Evolutionary conservation across 2,113 vertebrate species (phyloP), one percentile per base, ranked within the genome.

Genomic region (Damaliscus lunatus): DNA sequence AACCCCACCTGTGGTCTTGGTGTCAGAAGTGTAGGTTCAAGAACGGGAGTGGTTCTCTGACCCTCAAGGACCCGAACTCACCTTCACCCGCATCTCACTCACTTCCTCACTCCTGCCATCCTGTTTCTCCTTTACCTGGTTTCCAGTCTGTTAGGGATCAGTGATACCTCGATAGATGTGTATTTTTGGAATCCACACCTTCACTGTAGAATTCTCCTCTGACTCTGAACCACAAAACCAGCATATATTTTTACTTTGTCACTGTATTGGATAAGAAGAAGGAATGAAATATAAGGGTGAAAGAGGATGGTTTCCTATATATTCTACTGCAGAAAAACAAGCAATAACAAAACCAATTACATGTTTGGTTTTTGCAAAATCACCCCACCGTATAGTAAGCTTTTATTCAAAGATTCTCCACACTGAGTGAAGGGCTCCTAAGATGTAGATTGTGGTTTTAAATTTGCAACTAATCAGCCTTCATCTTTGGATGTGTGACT

Each of bases 21-120:
- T 46, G 9, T n/a, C 8, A 5, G 16, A 6, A 15, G 7, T 17
- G 19, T 31, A 25, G 17, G 48, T 86, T 55, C 53, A 77, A 77
- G 82, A 60, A 8, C 1, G 6, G 31, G 40, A 11, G 17, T 2
- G 4, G 27, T 16, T 43, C 27, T 91, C 84, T 91, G 21, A 48
- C 11, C 55, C 21, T 36, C 2, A 52, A 15, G 78, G 36, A 21
- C 25, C 23, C 6, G 21, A 6, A 8, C 21, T 48, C 2, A 17
- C 36, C 14, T 1, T 5, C 33, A 29, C 19, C 33, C 5, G 31
- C 17, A 1, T 12, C 3, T 5, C 16, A 5, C 15, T 53, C 7
- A 3, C 11, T 1, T 13, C 7, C 27, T 33, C 7, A 3, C 17
- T 40, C 21, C 19, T 1, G n/a, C 1, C 6, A 1, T 15, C 31